Evolutionary conservation across 2,797 vertebrate species (phyloP).

Genomic region (Lutjanus argentimaculatus): DNA sequence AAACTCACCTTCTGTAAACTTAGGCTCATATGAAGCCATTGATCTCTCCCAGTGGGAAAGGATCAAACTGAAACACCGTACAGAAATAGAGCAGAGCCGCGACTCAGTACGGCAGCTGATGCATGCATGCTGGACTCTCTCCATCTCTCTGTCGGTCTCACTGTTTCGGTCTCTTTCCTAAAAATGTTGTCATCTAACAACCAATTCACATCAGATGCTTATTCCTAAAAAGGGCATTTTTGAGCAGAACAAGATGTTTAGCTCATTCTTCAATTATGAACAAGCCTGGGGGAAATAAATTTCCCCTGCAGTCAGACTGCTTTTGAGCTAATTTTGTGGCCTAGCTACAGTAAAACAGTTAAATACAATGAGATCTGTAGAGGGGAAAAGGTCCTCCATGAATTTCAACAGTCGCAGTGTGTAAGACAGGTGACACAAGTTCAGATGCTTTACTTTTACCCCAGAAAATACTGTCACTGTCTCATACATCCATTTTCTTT

Average conservation of each 20-base stretch:
- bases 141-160: constrained; percentile 49
- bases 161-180: constrained; percentile 51
- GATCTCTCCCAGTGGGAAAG: constrained; percentile 62
- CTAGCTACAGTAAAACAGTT: constrained; percentile 44
- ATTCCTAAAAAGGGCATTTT: constrained; percentile 86
- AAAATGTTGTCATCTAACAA: constrained; percentile 79
- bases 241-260: constrained; percentile 66
- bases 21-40: constrained; percentile 63
- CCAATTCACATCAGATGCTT: constrained; percentile 79
- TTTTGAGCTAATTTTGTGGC: constrained; percentile 56
- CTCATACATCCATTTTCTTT: not conserved
- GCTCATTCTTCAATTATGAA: constrained; percentile 81
- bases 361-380: constrained; percentile 33
- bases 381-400: constrained; percentile 9
- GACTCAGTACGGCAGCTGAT: constrained; percentile 63
- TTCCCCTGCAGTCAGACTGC: constrained; percentile 53
- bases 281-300: constrained; percentile 60
- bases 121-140: constrained; percentile 56
- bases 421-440: constrained; percentile 24
- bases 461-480: constrained; percentile 6
- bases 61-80: constrained; percentile 48
- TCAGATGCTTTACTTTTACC: constrained; percentile 22
- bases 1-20: constrained; percentile 65
- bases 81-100: constrained; percentile 64
- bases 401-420: constrained; percentile 44